Conservation (phyloP, 1,140 invertebrate species). For the Panagrolaimus sp. region DNA sequence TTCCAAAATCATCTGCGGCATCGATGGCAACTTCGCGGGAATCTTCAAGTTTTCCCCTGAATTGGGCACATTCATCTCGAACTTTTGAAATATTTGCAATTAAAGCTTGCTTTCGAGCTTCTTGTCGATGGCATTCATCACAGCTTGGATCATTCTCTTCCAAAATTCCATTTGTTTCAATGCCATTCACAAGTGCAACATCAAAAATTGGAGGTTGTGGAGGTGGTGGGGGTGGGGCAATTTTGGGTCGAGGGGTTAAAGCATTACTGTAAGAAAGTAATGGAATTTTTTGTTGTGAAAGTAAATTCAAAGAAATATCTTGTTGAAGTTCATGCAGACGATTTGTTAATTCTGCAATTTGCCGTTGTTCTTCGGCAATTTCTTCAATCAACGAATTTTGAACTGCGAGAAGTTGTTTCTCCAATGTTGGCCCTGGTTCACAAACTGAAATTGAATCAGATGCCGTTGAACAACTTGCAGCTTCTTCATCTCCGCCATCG, state of each 20-base stretch:
- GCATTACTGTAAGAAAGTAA: neutral
- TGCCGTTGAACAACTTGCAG: neutral
- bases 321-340: neutral
- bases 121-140: slow-evolving; percentile 13
- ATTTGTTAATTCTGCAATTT: neutral
- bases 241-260: neutral
- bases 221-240: neutral
- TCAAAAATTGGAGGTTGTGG: neutral
- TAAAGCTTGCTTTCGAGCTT: neutral
- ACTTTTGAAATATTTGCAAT: neutral
- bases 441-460: neutral
- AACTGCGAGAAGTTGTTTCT: neutral
- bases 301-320: neutral
- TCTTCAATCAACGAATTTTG: neutral
- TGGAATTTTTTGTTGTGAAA: neutral
- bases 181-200: neutral
- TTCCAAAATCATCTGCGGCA: slow-evolving; percentile 8
- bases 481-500: neutral
- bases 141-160: neutral
- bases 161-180: neutral
- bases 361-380: neutral
- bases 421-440: neutral
- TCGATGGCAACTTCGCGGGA: neutral
- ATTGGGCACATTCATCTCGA: slow-evolving; percentile 12
- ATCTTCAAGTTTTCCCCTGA: neutral